Evolutionary conservation across 2,113 vertebrate species (phyloP).

Genomic region (Choloepus hoffmanni): DNA sequence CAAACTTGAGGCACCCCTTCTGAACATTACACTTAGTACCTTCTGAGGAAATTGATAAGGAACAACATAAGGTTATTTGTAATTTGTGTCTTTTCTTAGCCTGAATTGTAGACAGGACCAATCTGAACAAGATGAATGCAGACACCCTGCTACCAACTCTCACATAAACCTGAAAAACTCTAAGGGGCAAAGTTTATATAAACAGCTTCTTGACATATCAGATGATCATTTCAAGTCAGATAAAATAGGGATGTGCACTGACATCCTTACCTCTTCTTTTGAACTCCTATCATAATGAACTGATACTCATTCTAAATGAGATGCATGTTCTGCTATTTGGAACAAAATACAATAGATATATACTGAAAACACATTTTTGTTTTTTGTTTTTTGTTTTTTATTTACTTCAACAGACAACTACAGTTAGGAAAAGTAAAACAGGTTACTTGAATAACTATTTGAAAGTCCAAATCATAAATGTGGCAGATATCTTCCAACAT

Average conservation of each 20-base stretch:
- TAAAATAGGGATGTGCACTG: not conserved
- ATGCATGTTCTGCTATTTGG: not conserved
- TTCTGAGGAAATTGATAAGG: not conserved
- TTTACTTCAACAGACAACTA: not conserved
- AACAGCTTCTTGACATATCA: not conserved
- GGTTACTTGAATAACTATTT: conserved; percentile 38
- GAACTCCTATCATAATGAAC: not conserved
- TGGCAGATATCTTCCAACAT: not conserved
- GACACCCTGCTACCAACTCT: not conserved
- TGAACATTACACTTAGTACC: not conserved
- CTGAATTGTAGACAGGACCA: not conserved
- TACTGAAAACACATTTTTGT: not conserved
- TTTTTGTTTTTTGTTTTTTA: too few species aligned
- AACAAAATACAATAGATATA: not conserved
- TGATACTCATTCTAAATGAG: conserved; percentile 3
- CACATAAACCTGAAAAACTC: not conserved
- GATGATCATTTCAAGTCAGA: conserved; percentile 40
- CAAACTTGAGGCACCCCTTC: not conserved
- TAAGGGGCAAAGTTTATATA: conserved; percentile 5
- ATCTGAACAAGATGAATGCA: not conserved
- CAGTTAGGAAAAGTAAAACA: conserved; percentile 53
- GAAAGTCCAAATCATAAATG: conserved; percentile 54
- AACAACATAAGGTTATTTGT: conserved; percentile 21
- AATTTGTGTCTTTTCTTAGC: conserved; percentile 34
- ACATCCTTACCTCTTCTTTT: conserved; percentile 32